A percentile compares a stretch with the other conserved stretches of the same genome.
Conservation (phyloP, 2,113 vertebrate genomes). For the Syngnathus floridae region DNA sequence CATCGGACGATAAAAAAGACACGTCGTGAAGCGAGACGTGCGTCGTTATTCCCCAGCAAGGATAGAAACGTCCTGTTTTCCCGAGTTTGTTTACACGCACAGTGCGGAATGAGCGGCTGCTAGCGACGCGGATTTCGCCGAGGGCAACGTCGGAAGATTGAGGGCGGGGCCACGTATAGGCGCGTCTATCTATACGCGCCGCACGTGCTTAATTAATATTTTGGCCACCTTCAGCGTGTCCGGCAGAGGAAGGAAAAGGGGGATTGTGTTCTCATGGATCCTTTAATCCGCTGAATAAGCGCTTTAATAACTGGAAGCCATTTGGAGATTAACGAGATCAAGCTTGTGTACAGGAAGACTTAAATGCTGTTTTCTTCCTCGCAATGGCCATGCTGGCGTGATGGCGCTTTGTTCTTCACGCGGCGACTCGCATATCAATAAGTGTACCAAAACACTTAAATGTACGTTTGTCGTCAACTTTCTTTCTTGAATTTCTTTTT, state of each 20-base stretch:
- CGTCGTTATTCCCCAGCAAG: conserved; percentile 14
- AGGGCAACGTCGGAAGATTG: not conserved
- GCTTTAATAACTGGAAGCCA: conserved; percentile 72
- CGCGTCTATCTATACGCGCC: conserved; percentile 13
- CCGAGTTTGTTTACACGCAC: conserved; percentile 6
- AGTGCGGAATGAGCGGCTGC: conserved; percentile 9
- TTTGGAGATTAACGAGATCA: conserved; percentile 72
- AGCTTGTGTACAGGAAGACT: conserved; percentile 67
- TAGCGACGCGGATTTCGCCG: not conserved
- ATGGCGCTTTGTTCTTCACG: not conserved
- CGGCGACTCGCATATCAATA: conserved; percentile 2
- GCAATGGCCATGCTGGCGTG: not conserved
- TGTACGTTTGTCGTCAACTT: not conserved
- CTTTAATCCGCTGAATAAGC: conserved; percentile 70
- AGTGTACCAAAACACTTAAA: not conserved
- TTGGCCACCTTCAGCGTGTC: conserved; percentile 64
- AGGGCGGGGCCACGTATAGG: conserved; percentile 4
- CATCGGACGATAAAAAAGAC: not conserved
- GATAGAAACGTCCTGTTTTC: conserved; percentile 34
- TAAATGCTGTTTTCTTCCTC: conserved; percentile 45
- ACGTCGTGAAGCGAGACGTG: conserved; percentile 25
- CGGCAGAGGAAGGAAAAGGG: conserved; percentile 52
- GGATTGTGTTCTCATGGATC: conserved; percentile 66
- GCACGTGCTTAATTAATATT: conserved; percentile 66
- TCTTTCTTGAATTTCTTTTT: not conserved